These are phyloP conservation scores for Galemys pyrenaicus DNA, from an alignment of 2,113 vertebrate genomes.

Conservation along the genomic window DNA sequence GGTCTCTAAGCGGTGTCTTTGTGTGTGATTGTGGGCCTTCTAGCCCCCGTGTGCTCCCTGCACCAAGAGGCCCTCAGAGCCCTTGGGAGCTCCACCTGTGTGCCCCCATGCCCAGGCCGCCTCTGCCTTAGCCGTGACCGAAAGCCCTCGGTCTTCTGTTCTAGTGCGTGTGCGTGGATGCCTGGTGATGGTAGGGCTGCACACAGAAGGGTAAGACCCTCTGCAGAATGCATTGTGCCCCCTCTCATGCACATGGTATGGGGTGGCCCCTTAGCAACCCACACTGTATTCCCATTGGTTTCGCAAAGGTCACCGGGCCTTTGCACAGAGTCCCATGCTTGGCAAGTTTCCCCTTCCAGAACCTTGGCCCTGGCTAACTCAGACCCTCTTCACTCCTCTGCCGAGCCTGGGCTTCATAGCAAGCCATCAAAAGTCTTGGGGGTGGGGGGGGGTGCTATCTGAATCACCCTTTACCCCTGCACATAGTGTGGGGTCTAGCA, in stretches of 20 bases:
- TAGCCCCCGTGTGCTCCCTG: background rate
- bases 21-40: background rate
- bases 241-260: fast-evolving
- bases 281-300: fast-evolving
- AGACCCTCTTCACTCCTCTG: background rate
- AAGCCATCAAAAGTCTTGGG: background rate
- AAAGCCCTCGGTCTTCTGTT: too few relatives aligned
- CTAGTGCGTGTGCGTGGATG: too few relatives aligned
- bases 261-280: background rate
- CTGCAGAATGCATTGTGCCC: too few relatives aligned
- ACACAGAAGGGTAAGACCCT: background rate
- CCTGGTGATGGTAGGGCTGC: too few relatives aligned
- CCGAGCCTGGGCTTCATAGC: background rate
- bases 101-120: too few relatives aligned
- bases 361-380: background rate
- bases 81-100: fast-evolving
- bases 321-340: background rate
- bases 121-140: background rate
- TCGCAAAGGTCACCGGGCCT: background rate
- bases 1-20: background rate
- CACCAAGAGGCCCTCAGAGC: fast-evolving
- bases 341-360: background rate
- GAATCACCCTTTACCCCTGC: fast-evolving
- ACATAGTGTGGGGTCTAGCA: too few relatives aligned
- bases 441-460: fast-evolving